Base-by-base conservation (phyloP, 2,797 vertebrate species). In the Epinephelus malabaricus region DNA sequence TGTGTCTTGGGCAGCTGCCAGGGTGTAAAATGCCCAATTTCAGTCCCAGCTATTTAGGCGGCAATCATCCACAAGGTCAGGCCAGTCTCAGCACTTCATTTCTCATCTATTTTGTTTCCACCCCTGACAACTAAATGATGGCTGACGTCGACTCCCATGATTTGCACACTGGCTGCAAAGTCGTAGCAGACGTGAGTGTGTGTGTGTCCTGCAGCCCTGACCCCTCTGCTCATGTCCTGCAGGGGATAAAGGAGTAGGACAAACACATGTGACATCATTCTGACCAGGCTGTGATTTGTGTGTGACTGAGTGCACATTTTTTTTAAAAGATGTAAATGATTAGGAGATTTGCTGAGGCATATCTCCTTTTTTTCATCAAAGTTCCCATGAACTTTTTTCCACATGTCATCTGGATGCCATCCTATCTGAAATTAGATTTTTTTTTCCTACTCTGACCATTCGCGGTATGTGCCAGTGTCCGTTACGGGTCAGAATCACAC, bases 11-110 rank as follows among this genome's bases (percentile, higher is more conserved):
- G 92, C 84, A 90, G 85, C 87, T 95, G 96, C 95, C 95, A 96
- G 84, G 88, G 95, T 94, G 95, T 96, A 95, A 96, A 96, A 96
- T 93, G 95, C 91, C 89, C 95, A 95, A 95, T 94, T 93, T 96
- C 82, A 94, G 84, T 75, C 81, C 74, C 76, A 84, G 90, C 88
- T 86, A 92, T 96, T 96, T 95, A 93, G 90, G 89, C 84, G 71
- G 93, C 93, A 96, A 96, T 96, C 94, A 95, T 91, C 87, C 91
- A 78, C 88, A 86, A 95, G 94, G 95, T 96, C 92, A 88, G 86
- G 84, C 88, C 87, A 87, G 90, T 95, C 94, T 79, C 92, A 89
- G 90, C 94, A 90, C 91, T 92, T 91, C 87, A 90, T 83, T 87
- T 92, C 92, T 93, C 95, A 94, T 94, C 90, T 84, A 91, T 93